Base-by-base conservation (phyloP, 2,113 vertebrate species). In the Ochotona princeps region DNA sequence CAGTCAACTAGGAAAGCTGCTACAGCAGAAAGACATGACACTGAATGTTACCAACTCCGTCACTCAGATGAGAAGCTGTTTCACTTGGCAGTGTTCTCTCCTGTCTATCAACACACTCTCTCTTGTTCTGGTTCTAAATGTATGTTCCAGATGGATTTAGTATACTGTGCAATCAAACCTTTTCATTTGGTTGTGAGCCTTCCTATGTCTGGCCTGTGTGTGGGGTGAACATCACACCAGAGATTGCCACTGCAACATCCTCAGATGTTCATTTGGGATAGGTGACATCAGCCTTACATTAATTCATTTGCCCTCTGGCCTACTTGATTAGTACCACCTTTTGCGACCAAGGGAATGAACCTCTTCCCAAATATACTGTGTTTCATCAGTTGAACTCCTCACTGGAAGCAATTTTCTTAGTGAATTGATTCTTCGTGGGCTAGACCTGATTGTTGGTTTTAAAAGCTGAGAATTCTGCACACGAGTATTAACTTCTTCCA, bases 291-390 rank as follows among this genome's bases (percentile, higher is more conserved):
- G 47, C 60, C 44, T 23, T 47, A 11, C 75, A 20, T 63, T 84
- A 66, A 81, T 93, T 89, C 32, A 81, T 89, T 81, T 81, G 3
- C 30, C 69, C 30, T 82, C 32, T 89, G 51, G 38, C 61, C 17
- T 67, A 28, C 32, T 44, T 44, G 38, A 44, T 44, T 44, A 44
- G 38, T 44, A 44, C 38, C 38, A 44, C 38, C 38, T 44, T 44
- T 44, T 44, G 38, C 38, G 6, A 44, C 38, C 38, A 65, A 14
- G 1, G 8, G 51, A 21, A 10, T 60, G 54, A 85, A 28, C 8
- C 67, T 72, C 9, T 81, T 72, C 49, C 69, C 63, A 91, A 91
- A 89, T 7, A 60, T 80, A 74, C 18, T 76, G 44, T 89, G 13
- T 47, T 83, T 63, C 67, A 25, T 82, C 26, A 81, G 44, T 44